These are phyloP conservation scores for Scrobipalpa atriplicella DNA, from an alignment of 2,888 invertebrate genomes.

Conservation along the genomic window DNA sequence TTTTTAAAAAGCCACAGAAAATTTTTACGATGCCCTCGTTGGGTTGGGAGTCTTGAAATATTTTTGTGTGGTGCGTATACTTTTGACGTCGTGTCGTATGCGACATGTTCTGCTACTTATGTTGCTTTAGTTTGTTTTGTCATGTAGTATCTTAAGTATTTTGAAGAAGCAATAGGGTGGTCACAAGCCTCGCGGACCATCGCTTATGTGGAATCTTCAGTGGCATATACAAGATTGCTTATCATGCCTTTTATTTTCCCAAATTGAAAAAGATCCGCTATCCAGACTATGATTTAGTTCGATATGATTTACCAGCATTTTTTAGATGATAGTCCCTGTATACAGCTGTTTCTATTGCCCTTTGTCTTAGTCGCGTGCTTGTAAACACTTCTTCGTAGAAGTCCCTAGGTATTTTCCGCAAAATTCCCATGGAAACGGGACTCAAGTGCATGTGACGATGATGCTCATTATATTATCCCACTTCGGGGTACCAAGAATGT, in stretches of 20 bases:
- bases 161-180: background rate
- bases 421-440: background rate
- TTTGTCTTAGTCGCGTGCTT: too few relatives aligned
- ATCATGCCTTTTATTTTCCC: too few relatives aligned
- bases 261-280: too few relatives aligned
- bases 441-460: background rate
- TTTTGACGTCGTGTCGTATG: conserved; percentile 25
- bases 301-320: too few relatives aligned
- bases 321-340: too few relatives aligned
- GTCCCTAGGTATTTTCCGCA: background rate
- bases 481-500: conserved; percentile 9
- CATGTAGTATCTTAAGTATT: background rate
- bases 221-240: too few relatives aligned
- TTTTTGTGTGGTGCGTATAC: conserved; percentile 21
- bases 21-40: conserved; percentile 24
- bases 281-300: too few relatives aligned
- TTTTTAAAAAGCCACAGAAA: conserved; percentile 33
- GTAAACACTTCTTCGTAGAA: too few relatives aligned
- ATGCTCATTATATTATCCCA: conserved; percentile 2
- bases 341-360: too few relatives aligned
- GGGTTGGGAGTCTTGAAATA: conserved; percentile 21
- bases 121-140: background rate
- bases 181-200: too few relatives aligned
- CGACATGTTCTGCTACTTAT: conserved; percentile 6
- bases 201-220: too few relatives aligned